These are phyloP conservation scores for Stenodera caucasica DNA, from an alignment of 2,888 invertebrate species.

Conservation along the genomic window DNA sequence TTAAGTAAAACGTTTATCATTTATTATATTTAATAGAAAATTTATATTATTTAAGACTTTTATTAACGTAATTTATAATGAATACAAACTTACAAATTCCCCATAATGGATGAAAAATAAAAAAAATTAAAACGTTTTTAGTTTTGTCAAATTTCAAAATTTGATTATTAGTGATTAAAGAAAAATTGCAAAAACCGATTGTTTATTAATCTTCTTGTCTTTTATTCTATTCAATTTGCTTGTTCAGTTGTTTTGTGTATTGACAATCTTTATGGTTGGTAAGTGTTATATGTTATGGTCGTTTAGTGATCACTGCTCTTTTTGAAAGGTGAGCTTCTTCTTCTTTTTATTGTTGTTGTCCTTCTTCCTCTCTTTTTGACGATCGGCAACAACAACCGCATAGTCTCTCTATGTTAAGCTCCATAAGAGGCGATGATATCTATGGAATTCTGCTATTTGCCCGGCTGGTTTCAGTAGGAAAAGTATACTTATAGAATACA, in stretches of 20 bases:
- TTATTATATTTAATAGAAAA: not conserved
- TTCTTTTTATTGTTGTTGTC: too few species aligned
- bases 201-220: too few species aligned
- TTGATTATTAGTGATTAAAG: too few species aligned
- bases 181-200: too few species aligned
- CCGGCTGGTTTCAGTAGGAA: constrained; percentile 43
- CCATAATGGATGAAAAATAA: too few species aligned
- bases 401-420: constrained; percentile 5
- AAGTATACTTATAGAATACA: constrained; percentile 43
- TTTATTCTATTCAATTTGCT: not conserved
- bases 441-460: constrained; percentile 13
- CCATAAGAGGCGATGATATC: constrained; percentile 13
- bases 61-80: not conserved
- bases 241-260: not conserved
- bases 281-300: not conserved
- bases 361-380: not conserved
- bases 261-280: not conserved
- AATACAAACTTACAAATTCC: not conserved
- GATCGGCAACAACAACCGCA: not conserved
- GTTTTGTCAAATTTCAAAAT: too few species aligned
- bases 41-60: not conserved
- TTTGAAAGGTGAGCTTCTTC: constrained; percentile 4
- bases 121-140: too few species aligned
- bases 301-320: not conserved
- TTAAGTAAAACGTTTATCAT: too few species aligned